phyloP scores from a whole-genome alignment of 2,797 vertebrate genomes.

The Prionace glauca region DNA sequence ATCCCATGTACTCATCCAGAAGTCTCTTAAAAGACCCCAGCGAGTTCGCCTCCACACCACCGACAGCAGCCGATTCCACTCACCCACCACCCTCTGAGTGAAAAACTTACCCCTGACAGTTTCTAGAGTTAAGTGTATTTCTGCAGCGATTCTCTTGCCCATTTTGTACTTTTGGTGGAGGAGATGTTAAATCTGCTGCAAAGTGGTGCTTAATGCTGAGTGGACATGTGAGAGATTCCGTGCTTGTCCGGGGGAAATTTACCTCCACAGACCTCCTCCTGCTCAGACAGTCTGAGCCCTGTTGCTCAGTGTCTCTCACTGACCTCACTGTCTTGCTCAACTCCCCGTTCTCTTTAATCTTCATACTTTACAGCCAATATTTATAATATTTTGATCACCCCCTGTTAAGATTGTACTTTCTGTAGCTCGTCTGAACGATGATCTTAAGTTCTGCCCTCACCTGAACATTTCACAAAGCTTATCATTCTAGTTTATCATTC shows the following conservation, averaged over 20 bases:
- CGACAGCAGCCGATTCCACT: too few relatives aligned
- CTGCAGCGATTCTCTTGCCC: not conserved
- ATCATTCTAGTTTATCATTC: not conserved
- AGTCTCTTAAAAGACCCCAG: too few relatives aligned
- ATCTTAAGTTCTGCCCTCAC: not conserved
- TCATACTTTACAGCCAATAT: not conserved
- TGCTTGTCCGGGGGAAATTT: not conserved
- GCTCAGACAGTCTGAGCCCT: not conserved
- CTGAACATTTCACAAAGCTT: not conserved
- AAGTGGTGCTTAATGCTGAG: not conserved
- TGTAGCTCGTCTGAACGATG: not conserved
- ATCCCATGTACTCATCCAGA: too few relatives aligned
- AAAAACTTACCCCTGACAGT: too few relatives aligned
- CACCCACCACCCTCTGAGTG: too few relatives aligned
- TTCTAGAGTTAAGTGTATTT: not conserved
- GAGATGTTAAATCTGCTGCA: not conserved
- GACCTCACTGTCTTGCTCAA: not conserved
- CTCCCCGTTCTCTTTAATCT: not conserved
- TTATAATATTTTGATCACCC: not conserved
- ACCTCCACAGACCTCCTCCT: not conserved
- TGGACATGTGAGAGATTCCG: not conserved
- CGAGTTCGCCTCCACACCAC: too few relatives aligned
- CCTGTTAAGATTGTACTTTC: not conserved
- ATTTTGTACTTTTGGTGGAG: too few relatives aligned
- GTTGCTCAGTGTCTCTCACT: not conserved